Evolutionary conservation across 1,140 invertebrate genomes (phyloP), one percentile per base, ranked within the genome.

Genomic region (Euwallacea fornicatus): DNA sequence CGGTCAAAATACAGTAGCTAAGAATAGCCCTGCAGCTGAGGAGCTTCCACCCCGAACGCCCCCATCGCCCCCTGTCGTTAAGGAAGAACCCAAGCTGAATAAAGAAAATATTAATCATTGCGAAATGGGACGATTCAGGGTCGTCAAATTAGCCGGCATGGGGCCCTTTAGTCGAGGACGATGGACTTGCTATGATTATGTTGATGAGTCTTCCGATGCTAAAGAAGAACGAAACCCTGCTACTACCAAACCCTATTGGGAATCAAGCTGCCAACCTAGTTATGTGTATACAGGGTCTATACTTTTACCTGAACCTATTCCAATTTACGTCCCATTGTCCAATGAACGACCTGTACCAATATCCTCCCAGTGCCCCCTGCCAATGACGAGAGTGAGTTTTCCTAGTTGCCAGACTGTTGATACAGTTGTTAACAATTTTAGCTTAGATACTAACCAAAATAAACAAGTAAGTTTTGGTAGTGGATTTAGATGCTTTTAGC

Each of bases 131-230:
- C 84, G 95, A 72, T 98, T 98, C 82, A 96, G 96, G 86, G 95
- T 98, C 75, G 95, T 98, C 21, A 98, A 97, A 86, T 95, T 98
- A 71, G 94, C 96, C 82, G 96, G 93, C 78, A 94, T 93, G 33
- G 94, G 96, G 82, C 96, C 96, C 6, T 97, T 97, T 78, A 91
- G 92, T 75, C 87, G 96, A 50, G 96, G 96, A 33, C 84, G 96
- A 77, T 98, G 96, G 96, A 91, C 91, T 76, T 98, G 95, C 83
- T 94, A 96, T 89, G 96, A 98, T 83, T 98, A 96, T 83, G 85
- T 95, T 77, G 95, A 98, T 84, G 92, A 95, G 58, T 61, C 62
- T 53, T 63, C 71, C 53, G 71, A 72, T 43, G 33, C 8, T 7
- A 67, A 67, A 68, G 13, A 33, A 42, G 7, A 55, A 44, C 13